These are phyloP conservation scores for Drosophila lutescens DNA, from an alignment of 2,888 invertebrate species.

Conservation along the genomic window DNA sequence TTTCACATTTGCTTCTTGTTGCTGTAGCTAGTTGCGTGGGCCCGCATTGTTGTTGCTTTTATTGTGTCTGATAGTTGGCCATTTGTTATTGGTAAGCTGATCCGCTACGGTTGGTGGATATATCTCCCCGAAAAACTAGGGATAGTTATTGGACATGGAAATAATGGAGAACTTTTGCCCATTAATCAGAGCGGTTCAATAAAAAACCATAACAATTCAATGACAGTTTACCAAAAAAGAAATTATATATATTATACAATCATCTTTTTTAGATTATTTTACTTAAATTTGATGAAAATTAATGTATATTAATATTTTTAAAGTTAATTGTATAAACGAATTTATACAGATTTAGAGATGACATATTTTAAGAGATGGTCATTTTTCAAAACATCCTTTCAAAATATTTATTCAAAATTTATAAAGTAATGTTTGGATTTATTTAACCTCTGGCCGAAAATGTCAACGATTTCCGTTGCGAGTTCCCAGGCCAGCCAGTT, in stretches of 20 bases:
- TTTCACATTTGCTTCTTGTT: conserved; percentile 24
- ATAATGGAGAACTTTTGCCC: conserved; percentile 12
- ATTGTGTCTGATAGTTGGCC: conserved; percentile 28
- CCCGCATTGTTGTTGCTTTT: conserved; percentile 61
- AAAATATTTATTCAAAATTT: too few relatives aligned
- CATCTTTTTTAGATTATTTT: too few relatives aligned
- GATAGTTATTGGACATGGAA: conserved; percentile 1
- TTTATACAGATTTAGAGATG: too few relatives aligned
- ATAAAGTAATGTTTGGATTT: neutral
- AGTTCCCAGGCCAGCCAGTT: neutral
- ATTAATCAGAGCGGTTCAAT: conserved; percentile 15
- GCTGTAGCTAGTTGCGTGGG: conserved; percentile 57
- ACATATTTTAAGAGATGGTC: neutral
- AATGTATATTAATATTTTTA: too few relatives aligned
- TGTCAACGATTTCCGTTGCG: conserved; percentile 12
- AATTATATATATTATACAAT: too few relatives aligned
- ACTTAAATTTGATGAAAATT: too few relatives aligned
- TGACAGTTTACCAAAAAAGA: neutral
- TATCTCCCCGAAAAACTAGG: conserved; percentile 9
- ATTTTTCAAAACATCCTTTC: too few relatives aligned
- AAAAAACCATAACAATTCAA: neutral
- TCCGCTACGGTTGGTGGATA: conserved; percentile 34
- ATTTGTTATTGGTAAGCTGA: conserved; percentile 43
- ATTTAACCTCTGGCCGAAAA: neutral
- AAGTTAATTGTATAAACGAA: too few relatives aligned